phyloP scores from a whole-genome alignment of 2,888 invertebrate genomes.

The Petrolisthes manimaculis region DNA sequence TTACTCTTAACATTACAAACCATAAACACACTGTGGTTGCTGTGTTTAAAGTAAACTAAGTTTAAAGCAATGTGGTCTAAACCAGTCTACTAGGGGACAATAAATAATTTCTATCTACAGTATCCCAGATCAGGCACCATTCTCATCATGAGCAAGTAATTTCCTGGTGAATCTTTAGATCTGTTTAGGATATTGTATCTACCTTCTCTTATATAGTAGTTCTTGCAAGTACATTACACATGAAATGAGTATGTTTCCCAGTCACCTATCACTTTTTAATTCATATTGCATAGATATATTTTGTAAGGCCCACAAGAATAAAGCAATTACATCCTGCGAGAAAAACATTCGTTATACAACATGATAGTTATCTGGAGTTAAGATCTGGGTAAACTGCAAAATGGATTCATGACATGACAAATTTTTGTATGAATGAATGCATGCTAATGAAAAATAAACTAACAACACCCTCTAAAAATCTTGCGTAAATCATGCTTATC shows the following conservation, averaged over 20 bases:
- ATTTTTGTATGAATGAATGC: no score
- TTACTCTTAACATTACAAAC: background rate
- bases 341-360: background rate
- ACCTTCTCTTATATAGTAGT: background rate
- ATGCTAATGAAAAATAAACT: no score
- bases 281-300: constrained; percentile 56
- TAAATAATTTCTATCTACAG: background rate
- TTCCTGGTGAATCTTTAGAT: background rate
- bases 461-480: no score
- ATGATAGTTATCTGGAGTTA: background rate
- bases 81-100: background rate
- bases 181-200: constrained; percentile 4
- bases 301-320: constrained; percentile 42
- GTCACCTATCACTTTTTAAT: constrained; percentile 47
- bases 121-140: background rate
- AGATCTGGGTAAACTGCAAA: background rate
- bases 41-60: background rate
- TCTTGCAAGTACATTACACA: constrained; percentile 9
- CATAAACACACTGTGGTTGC: background rate
- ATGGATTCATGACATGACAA: background rate
- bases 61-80: background rate
- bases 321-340: constrained; percentile 12
- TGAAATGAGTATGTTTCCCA: constrained; percentile 5
- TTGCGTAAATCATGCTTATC: no score
- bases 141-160: constrained; percentile 16